These are phyloP conservation scores for Chromoteleia sp. DNA, from an alignment of 2,888 invertebrate genomes.

Conservation along the genomic window DNA sequence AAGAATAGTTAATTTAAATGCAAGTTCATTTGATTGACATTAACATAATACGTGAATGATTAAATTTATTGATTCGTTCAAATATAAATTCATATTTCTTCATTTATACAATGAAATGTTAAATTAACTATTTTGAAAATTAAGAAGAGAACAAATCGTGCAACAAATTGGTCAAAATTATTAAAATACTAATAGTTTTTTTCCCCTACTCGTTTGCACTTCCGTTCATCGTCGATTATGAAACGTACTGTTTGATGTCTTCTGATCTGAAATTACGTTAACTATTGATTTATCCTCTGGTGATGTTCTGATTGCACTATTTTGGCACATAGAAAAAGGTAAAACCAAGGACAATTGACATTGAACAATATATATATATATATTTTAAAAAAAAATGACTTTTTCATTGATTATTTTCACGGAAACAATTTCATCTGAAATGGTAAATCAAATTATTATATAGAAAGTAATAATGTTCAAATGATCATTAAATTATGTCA, in stretches of 20 bases:
- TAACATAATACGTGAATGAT: no score
- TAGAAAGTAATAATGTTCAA: background rate
- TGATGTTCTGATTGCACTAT: conserved; percentile 67
- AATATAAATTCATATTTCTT: no score
- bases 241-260: conserved; percentile 74
- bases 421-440: no score
- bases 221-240: conserved; percentile 75
- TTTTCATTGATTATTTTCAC: no score
- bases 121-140: background rate
- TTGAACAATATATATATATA: conserved; percentile 9
- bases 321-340: conserved; percentile 80
- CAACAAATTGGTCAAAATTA: conserved; percentile 25
- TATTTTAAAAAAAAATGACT: no score
- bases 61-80: no score
- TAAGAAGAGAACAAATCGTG: conserved; percentile 10
- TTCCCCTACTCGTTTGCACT: conserved; percentile 75
- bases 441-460: no score
- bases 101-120: no score
- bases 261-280: conserved; percentile 78
- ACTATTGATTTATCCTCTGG: conserved; percentile 75
- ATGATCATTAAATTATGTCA: background rate
- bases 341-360: conserved; percentile 69
- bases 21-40: no score
- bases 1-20: no score
- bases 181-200: conserved; percentile 75